Evolutionary conservation across 2,113 vertebrate genomes (phyloP), one percentile per base, ranked within the genome.

Genomic region (Albula glossodonta): DNA sequence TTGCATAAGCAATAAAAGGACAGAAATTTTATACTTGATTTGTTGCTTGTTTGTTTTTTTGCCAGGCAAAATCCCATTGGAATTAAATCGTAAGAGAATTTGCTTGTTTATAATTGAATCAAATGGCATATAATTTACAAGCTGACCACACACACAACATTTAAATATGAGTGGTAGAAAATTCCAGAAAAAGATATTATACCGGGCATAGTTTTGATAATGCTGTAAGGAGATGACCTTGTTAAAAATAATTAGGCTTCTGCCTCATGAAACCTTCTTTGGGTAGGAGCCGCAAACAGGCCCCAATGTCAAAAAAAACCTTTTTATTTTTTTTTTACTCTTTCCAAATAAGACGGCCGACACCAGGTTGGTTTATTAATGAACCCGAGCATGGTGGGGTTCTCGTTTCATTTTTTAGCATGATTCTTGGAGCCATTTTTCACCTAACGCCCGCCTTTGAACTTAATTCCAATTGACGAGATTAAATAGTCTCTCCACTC

Each of bases 191-290:
- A 77, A 84, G 60, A 80, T 53, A 85, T 88, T 57, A 81, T 70
- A 86, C 85, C 74, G 84, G 77, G 86, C 31, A 85, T 25, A 63
- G 78, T 83, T 83, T 78, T 89, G 80, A 88, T 86, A 85, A 85
- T 85, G 66, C 85, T 86, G 81, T 88, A 86, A 88, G 53, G 85
- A 86, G 83, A 84, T 87, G 86, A 85, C 78, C 90, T 89, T 92
- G 89, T 91, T 87, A 87, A 86, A 85, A 85, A 88, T 86, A 88
- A 88, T 90, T 86, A 82, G 70, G 85, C 89, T 90, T 90, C 87
- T 17, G 57, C 78, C 79, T 90, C 41, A 81, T 31, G 81, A 86
- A 85, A 88, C 60, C 82, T 88, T 87, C 88, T 85, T 50, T 48
- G 86, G 86, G 60, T 82, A 78, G 12, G 22, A 84, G 83, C 78